Percentiles rank a stretch among this genome's conserved stretches.
Conservation (phyloP, 2,797 vertebrate species). For the Eulemur albifrons region DNA sequence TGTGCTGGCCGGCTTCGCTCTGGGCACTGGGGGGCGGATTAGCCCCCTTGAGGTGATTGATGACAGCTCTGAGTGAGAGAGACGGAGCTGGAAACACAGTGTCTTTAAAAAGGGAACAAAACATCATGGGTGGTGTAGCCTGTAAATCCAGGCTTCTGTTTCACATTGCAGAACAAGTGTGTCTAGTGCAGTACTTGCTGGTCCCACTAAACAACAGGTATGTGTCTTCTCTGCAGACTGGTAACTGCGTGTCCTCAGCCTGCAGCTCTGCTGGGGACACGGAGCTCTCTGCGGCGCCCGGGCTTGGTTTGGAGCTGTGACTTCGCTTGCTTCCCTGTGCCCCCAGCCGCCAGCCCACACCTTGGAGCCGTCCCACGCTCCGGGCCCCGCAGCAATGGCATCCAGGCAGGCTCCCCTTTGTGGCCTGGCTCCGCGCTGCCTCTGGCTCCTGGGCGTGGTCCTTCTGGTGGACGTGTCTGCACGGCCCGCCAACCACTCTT, state of each 20-base stretch:
- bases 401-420: slow-evolving; percentile 75
- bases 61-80: too few species aligned
- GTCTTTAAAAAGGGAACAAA: neutral
- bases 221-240: neutral
- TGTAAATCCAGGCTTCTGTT: neutral
- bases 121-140: fast-evolving
- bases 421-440: slow-evolving; percentile 79
- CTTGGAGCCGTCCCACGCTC: fast-evolving
- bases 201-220: neutral
- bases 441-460: slow-evolving; percentile 85
- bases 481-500: slow-evolving; percentile 93
- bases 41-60: neutral
- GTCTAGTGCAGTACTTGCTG: neutral
- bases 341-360: neutral
- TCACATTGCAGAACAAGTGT: fast-evolving
- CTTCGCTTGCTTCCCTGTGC: neutral
- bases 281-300: neutral
- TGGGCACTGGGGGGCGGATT: neutral
- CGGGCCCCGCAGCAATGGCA: neutral
- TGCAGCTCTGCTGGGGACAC: neutral
- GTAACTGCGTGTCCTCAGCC: neutral
- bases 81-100: neutral
- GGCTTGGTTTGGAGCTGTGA: neutral
- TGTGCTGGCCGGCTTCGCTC: neutral
- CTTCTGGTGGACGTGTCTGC: slow-evolving; percentile 85